phyloP scores from a whole-genome alignment of 2,113 vertebrate species.

The Otis tarda region DNA sequence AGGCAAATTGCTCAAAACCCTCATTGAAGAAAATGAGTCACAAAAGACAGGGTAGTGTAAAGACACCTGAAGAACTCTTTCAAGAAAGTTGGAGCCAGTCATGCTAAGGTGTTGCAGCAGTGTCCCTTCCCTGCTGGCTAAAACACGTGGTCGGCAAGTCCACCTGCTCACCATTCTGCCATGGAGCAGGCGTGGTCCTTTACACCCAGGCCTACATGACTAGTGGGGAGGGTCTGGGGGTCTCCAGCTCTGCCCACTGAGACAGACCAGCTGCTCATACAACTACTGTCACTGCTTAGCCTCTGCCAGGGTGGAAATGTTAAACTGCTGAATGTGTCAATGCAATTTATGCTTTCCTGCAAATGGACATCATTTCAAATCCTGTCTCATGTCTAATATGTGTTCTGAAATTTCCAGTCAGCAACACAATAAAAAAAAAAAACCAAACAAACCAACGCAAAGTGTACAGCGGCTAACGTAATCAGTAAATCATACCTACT shows the following conservation, averaged over 20 bases:
- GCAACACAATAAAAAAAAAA: background rate
- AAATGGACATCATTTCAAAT: background rate
- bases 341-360: background rate
- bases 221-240: fast-evolving
- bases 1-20: background rate
- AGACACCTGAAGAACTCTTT: background rate
- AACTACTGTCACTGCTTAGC: background rate
- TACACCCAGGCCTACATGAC: background rate
- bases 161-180: background rate
- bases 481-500: background rate
- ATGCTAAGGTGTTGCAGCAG: background rate
- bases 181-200: background rate
- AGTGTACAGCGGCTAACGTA: background rate
- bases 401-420: background rate
- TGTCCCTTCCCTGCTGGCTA: background rate
- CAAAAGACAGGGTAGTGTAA: background rate
- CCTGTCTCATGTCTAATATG: background rate
- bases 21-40: background rate
- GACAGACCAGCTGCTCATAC: background rate
- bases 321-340: background rate
- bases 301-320: background rate
- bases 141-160: background rate
- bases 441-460: background rate
- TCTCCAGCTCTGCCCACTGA: background rate
- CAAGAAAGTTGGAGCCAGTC: background rate